Evolutionary conservation across 35 echinoderm and acorn worm genomes (phyloP).

Genomic region (Heliocidaris erythrogramma): DNA sequence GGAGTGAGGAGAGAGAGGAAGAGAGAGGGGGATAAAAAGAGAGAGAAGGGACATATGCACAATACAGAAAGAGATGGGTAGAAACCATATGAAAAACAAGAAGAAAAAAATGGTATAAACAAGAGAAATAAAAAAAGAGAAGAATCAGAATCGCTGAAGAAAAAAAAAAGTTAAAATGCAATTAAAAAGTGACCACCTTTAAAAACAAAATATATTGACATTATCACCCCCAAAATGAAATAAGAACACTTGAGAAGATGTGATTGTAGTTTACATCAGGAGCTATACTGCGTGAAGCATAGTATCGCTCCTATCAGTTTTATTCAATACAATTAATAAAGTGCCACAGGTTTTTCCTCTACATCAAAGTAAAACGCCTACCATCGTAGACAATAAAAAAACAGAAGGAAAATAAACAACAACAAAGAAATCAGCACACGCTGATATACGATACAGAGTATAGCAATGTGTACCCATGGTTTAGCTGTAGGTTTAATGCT

Average conservation of each 20-base stretch:
- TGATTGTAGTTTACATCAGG: constrained; percentile 36
- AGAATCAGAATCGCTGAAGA: too few species aligned
- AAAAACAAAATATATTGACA: too few species aligned
- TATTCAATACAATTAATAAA: constrained; percentile 42
- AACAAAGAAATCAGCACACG: not conserved
- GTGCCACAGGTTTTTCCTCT: constrained; percentile 32
- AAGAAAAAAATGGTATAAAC: too few species aligned
- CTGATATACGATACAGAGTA: not conserved
- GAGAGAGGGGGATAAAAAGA: too few species aligned
- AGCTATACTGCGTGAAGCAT: constrained; percentile 46
- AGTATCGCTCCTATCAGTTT: constrained; percentile 3
- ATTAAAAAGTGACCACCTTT: too few species aligned
- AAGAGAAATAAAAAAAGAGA: too few species aligned
- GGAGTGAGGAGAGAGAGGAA: too few species aligned
- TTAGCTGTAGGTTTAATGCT: not conserved
- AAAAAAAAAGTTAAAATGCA: too few species aligned
- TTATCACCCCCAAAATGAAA: not conserved
- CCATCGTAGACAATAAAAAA: constrained; percentile 34
- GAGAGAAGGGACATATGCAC: too few species aligned
- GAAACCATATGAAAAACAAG: too few species aligned
- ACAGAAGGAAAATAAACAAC: not conserved
- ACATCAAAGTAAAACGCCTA: constrained; percentile 25
- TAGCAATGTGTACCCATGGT: not conserved
- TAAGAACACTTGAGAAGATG: not conserved
- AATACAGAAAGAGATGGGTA: too few species aligned